These are phyloP conservation scores for Polypterus senegalus DNA, from an alignment of 2,113 vertebrate genomes.

Conservation along the genomic window DNA sequence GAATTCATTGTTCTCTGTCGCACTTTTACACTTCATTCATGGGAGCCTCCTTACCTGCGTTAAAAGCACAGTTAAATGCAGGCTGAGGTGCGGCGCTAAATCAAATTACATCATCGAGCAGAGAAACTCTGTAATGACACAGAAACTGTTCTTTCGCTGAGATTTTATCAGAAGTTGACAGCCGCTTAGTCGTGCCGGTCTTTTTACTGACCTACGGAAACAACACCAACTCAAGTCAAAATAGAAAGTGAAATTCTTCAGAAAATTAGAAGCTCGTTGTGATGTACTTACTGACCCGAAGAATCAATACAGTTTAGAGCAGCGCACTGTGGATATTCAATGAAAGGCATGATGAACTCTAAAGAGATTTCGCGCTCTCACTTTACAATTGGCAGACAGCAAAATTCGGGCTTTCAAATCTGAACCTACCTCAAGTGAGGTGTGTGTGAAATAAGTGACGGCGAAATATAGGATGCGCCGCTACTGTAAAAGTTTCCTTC, in stretches of 20 bases:
- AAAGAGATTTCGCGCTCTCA: too few species aligned
- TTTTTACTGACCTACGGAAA: too few species aligned
- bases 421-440: slow-evolving; percentile 31
- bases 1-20: slow-evolving; percentile 29
- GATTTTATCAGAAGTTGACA: too few species aligned
- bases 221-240: too few species aligned
- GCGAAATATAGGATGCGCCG: slow-evolving; percentile 8
- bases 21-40: slow-evolving; percentile 17
- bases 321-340: neutral
- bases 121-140: neutral
- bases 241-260: neutral
- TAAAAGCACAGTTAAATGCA: neutral
- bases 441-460: slow-evolving; percentile 9
- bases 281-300: neutral
- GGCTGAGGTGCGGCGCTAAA: neutral
- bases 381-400: neutral
- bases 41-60: slow-evolving; percentile 29
- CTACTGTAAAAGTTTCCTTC: slow-evolving; percentile 24
- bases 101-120: neutral
- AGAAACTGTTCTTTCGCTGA: neutral
- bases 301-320: too few species aligned
- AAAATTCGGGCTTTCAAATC: neutral
- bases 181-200: too few species aligned
- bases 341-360: neutral
- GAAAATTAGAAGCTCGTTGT: neutral